Base-by-base conservation (phyloP, 35 echinoderm and acorn worm species). In the Lytechinus variegatus region DNA sequence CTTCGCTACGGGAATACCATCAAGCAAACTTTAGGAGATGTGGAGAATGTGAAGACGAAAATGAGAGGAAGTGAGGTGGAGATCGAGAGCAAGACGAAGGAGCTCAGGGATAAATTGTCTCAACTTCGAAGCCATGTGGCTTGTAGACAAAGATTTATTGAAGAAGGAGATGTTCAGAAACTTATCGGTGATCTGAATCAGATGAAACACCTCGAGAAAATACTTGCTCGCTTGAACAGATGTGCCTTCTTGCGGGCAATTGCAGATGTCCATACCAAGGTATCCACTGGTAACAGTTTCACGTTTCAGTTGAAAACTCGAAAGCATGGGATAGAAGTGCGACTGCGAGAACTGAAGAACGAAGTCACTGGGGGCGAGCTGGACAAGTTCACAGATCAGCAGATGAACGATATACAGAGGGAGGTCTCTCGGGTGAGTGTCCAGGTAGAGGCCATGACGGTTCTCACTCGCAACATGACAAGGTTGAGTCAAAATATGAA, bases 1-100 rank as follows among this genome's bases (percentile, higher is more conserved):
- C 54, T 97, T 28, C 27, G 96, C 10, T 97, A 97, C 88, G 96
- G 96, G 13, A 95, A 95, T 54, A 95, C 87, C 53, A 97, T 95
- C 86, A 97, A 97, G 66, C 28, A 92, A 54, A 29, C 94, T 5
- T 89, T 95, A 61, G 61, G 9, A 6, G 96, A 97, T 27, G 87
- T 97, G 52, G 96, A 97, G 8, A 16, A 54, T 27, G 94, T 97
- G 55, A 97, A 97, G 71, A 28, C 54, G 3, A 72, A 54, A 87
- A 92, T 97, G 19, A 44, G 52, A 66, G 94, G 96, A 71, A 94
- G 92, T 27, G 54, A 89, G 16, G 3, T 57, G n/a, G 60, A 97
- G 87, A 97, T 55, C 28, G 71, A 95, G 11, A 86, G 27, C 10
- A 66, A 86, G n/a, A 95, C 86, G 61, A 54, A 86, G 3, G 71